Conservation (phyloP, 2,113 vertebrate species). For the Rissa tridactyla region DNA sequence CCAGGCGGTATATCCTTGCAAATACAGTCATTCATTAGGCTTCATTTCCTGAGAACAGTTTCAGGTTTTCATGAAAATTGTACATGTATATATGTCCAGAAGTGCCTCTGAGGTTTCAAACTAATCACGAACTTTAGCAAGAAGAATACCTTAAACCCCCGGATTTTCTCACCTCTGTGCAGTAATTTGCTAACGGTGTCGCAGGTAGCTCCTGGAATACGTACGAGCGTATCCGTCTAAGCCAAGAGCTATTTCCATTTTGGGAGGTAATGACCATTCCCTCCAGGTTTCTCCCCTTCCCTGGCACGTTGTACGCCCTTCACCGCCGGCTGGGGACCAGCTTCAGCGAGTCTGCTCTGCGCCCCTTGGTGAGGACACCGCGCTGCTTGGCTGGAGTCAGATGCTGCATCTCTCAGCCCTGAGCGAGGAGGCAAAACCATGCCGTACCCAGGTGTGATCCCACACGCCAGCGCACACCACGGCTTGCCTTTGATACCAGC, state of each 20-base stretch:
- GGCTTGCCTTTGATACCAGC: not conserved
- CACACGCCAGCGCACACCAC: not conserved
- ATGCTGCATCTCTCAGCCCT: not conserved
- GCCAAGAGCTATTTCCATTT: not conserved
- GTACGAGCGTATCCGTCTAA: not conserved
- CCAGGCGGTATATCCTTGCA: not conserved
- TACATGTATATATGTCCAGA: accelerated
- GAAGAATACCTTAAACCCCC: not conserved
- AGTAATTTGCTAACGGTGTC: not conserved
- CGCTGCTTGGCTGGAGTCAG: not conserved
- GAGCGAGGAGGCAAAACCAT: not conserved
- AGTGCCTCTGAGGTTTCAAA: not conserved
- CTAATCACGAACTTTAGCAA: not conserved
- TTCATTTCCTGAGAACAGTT: not conserved
- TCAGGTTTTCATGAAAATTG: not conserved
- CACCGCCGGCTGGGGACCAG: not conserved
- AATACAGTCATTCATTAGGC: not conserved
- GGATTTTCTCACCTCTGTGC: not conserved
- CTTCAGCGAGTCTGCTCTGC: not conserved
- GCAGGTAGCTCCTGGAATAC: not conserved
- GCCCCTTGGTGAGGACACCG: not conserved
- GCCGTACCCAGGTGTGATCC: not conserved
- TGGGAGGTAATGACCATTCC: not conserved
- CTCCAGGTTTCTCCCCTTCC: not conserved
- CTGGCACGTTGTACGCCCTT: not conserved